Evolutionary conservation across 2,797 vertebrate genomes (phyloP).

Genomic region (Clarias pachynema): DNA sequence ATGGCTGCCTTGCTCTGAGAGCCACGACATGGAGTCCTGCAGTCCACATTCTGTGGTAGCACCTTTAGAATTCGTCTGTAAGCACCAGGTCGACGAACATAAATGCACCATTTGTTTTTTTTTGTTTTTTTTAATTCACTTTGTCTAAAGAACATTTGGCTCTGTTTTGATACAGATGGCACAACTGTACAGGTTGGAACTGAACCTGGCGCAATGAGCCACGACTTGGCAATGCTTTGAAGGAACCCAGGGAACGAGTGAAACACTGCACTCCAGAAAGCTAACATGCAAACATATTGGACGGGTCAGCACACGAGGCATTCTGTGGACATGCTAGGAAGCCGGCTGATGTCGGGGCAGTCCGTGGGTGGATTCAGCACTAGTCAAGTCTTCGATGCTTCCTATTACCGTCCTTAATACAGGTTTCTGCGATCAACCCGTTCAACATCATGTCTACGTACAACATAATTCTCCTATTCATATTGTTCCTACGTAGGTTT

Average conservation of each 20-base stretch:
- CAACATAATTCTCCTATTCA: slow-evolving; percentile 52
- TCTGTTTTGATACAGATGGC: slow-evolving; percentile 65
- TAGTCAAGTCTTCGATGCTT: slow-evolving; percentile 39
- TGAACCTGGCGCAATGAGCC: slow-evolving; percentile 66
- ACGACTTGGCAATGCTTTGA: slow-evolving; percentile 69
- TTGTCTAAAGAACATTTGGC: slow-evolving; percentile 64
- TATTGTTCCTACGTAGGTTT: slow-evolving; percentile 50
- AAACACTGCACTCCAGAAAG: slow-evolving; percentile 65
- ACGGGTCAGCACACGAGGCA: slow-evolving; percentile 68
- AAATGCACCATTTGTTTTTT: slow-evolving; percentile 66
- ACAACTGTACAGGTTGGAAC: slow-evolving; percentile 65
- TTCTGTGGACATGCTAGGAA: slow-evolving; percentile 74
- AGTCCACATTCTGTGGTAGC: slow-evolving; percentile 74
- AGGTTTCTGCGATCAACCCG: slow-evolving; percentile 39
- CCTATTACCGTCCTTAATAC: slow-evolving; percentile 50
- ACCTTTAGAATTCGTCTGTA: slow-evolving; percentile 76
- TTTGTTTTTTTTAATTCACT: slow-evolving; percentile 40
- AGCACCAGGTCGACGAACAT: slow-evolving; percentile 78
- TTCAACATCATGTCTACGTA: slow-evolving; percentile 62
- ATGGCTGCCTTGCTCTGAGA: slow-evolving; percentile 69
- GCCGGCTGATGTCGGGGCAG: slow-evolving; percentile 60
- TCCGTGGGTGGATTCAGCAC: slow-evolving; percentile 61
- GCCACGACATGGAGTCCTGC: slow-evolving; percentile 65
- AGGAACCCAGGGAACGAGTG: slow-evolving; percentile 54
- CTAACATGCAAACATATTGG: slow-evolving; percentile 73